Evolutionary conservation across 1,140 invertebrate species (phyloP).

Genomic region (Whitmania pigra): DNA sequence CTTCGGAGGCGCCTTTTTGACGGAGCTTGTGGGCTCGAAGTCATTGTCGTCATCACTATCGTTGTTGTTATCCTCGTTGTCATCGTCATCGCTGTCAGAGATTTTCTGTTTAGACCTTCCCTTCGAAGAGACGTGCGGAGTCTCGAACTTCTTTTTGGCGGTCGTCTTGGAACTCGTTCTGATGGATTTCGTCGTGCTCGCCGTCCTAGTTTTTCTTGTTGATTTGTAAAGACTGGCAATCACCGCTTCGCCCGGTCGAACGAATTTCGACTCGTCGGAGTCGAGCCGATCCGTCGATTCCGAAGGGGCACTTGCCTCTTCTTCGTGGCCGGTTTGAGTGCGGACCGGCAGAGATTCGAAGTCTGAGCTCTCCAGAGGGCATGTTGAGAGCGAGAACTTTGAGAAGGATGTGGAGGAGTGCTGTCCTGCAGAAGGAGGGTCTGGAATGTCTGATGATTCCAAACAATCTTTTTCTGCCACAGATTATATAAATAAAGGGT

Average conservation of each 20-base stretch:
- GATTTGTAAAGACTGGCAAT: constrained; percentile 3
- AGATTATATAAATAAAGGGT: too few species aligned
- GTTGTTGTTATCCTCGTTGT: not conserved
- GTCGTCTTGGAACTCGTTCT: not conserved
- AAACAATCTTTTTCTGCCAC: too few species aligned
- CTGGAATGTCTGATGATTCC: too few species aligned
- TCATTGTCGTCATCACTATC: not conserved
- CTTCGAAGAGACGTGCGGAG: not conserved
- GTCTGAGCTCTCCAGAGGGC: too few species aligned
- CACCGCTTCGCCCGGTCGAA: not conserved
- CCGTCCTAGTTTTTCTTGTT: not conserved
- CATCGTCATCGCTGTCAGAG: not conserved
- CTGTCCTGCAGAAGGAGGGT: too few species aligned
- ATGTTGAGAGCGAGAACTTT: too few species aligned
- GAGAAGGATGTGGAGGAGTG: too few species aligned
- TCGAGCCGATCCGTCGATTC: too few species aligned
- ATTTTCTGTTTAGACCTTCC: not conserved
- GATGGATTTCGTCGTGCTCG: not conserved
- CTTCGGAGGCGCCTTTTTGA: too few species aligned
- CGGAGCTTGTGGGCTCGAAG: not conserved
- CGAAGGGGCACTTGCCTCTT: too few species aligned
- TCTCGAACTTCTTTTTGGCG: not conserved
- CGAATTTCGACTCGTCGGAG: not conserved
- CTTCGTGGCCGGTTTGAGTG: too few species aligned
- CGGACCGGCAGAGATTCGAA: too few species aligned